Conservation (phyloP, 2,113 vertebrate species). For the Cacatua alba region DNA sequence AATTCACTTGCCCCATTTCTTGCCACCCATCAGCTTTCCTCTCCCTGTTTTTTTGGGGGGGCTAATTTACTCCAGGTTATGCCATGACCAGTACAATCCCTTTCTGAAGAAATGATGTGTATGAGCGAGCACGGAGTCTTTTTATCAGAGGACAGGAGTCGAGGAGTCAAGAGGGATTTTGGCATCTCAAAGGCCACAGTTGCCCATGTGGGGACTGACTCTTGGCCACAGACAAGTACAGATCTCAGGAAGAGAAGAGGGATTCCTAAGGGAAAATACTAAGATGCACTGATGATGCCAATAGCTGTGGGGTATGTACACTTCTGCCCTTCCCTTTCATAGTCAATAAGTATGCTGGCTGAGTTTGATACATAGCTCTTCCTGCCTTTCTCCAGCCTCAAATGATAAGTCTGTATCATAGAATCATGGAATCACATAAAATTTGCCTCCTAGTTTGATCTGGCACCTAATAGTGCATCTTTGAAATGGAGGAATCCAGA, state of each 20-base stretch:
- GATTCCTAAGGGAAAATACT: background rate
- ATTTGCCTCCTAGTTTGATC: background rate
- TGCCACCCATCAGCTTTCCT: background rate
- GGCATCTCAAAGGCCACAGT: background rate
- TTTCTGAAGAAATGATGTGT: background rate
- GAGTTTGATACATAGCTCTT: background rate
- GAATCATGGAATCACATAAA: background rate
- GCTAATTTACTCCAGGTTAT: background rate
- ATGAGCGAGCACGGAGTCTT: background rate
- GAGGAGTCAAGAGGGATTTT: background rate
- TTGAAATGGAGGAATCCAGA: background rate
- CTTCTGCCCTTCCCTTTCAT: background rate
- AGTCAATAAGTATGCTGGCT: background rate
- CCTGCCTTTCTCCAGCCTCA: background rate
- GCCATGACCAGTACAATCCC: background rate
- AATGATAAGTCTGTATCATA: too few relatives aligned
- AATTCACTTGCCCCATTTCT: background rate
- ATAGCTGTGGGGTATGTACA: background rate
- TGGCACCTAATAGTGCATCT: fast-evolving
- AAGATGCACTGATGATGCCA: background rate
- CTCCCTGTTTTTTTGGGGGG: background rate
- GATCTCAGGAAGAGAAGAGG: background rate
- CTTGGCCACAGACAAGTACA: too few relatives aligned
- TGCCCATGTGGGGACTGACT: background rate
- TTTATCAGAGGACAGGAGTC: fast-evolving